Percentiles rank a stretch among this genome's conserved stretches.
phyloP scores from a whole-genome alignment of 1,140 invertebrate species.

The Spodoptera frugiperda region DNA sequence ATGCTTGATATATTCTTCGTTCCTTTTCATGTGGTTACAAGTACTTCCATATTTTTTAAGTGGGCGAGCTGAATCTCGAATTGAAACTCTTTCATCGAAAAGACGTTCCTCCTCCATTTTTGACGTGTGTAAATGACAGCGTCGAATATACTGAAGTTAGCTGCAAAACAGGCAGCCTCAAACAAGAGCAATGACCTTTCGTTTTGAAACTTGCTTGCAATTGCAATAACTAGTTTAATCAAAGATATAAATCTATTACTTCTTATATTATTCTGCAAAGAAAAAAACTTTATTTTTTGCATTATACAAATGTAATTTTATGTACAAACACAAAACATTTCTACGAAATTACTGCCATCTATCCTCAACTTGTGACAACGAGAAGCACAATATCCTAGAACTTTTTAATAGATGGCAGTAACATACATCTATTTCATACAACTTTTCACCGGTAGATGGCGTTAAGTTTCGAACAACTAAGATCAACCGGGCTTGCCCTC shows the following conservation, averaged over 20 bases:
- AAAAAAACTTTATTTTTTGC: no score
- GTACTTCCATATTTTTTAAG: conserved; percentile 96
- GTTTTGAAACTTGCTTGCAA: background rate
- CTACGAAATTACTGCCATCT: no score
- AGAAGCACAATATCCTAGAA: no score
- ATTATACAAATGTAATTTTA: no score
- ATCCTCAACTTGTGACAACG: no score
- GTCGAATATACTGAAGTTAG: conserved; percentile 60
- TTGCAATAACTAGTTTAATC: no score
- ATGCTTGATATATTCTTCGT: conserved; percentile 93
- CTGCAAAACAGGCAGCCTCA: conserved; percentile 6
- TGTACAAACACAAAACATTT: no score
- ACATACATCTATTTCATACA: no score
- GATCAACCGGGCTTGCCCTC: background rate
- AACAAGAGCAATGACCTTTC: conserved; percentile 29
- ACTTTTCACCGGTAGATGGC: background rate
- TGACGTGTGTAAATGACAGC: conserved; percentile 75
- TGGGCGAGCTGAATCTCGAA: conserved; percentile 92
- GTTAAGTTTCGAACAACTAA: background rate
- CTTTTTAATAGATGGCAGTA: conserved; percentile 19
- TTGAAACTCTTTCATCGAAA: conserved; percentile 93
- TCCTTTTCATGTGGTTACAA: conserved; percentile 88
- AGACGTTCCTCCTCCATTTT: conserved; percentile 90
- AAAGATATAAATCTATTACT: no score
- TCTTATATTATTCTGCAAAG: background rate